Evolutionary conservation across 2,797 vertebrate species (phyloP).

Genomic region (Diceros bicornis): DNA sequence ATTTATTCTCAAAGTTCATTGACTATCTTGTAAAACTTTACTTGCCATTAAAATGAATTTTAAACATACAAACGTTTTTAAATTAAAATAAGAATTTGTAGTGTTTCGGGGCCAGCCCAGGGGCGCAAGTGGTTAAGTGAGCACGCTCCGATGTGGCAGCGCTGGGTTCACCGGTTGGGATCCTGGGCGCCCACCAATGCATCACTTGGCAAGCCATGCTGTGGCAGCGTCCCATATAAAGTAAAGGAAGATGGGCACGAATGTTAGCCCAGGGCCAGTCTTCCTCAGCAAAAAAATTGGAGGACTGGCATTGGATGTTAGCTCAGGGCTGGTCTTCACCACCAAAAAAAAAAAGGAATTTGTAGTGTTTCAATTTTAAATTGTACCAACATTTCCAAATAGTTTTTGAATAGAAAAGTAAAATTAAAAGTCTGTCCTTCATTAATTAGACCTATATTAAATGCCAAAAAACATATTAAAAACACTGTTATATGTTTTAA

Average conservation of each 20-base stretch:
- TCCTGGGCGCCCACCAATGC: too few species aligned
- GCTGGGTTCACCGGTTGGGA: too few species aligned
- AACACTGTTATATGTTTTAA: not conserved
- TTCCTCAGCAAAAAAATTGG: too few species aligned
- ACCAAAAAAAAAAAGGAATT: not conserved
- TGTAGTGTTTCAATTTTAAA: conserved; percentile 27
- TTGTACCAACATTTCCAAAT: not conserved
- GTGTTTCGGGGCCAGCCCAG: not conserved
- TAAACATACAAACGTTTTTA: not conserved
- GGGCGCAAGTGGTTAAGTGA: too few species aligned
- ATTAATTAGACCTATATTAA: not conserved
- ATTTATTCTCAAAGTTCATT: conserved; percentile 6
- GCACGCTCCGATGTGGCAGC: too few species aligned
- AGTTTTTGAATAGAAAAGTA: not conserved
- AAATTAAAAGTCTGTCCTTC: conserved; percentile 34
- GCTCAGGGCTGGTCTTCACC: too few species aligned
- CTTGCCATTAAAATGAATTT: conserved; percentile 12
- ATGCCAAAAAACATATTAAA: not conserved
- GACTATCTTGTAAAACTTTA: conserved; percentile 9
- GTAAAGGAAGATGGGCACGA: too few species aligned
- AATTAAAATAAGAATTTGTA: conserved; percentile 48
- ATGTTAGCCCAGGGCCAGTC: too few species aligned
- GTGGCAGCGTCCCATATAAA: too few species aligned
- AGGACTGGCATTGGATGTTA: too few species aligned
- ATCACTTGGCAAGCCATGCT: too few species aligned